These are phyloP conservation scores for Cataglyphis livida DNA, from an alignment of 2,888 invertebrate species.

Conservation along the genomic window DNA sequence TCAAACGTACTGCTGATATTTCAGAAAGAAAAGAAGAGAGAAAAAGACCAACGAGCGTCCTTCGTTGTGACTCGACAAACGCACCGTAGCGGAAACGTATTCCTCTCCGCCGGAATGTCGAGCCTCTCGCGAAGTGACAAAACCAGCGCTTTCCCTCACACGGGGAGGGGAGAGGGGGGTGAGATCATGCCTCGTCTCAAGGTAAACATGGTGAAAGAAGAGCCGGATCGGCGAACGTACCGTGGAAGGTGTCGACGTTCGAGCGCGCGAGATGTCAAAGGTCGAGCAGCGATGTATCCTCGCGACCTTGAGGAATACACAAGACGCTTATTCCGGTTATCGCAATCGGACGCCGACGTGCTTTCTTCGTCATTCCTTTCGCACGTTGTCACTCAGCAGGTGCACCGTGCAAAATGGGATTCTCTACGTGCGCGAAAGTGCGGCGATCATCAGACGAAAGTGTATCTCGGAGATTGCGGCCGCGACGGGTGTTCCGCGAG, in stretches of 20 bases:
- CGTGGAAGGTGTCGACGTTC: constrained; percentile 60
- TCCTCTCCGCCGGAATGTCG: not conserved
- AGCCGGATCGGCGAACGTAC: constrained; percentile 2
- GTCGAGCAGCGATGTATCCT: constrained; percentile 54
- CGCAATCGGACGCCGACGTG: constrained; percentile 57
- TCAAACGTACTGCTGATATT: not conserved
- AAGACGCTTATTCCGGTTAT: constrained; percentile 65
- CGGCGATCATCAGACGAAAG: constrained; percentile 38
- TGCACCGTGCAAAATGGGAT: constrained; percentile 60
- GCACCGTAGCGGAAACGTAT: constrained; percentile 5
- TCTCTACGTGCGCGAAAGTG: constrained; percentile 45
- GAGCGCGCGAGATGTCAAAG: constrained; percentile 63
- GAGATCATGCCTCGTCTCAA: constrained; percentile 41
- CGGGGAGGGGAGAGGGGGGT: not conserved
- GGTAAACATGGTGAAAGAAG: constrained; percentile 59
- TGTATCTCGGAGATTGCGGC: constrained; percentile 33
- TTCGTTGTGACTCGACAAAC: constrained; percentile 12
- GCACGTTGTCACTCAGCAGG: constrained; percentile 50
- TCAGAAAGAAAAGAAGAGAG: not conserved
- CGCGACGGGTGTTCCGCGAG: constrained; percentile 33
- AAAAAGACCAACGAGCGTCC: not conserved
- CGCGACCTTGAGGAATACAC: constrained; percentile 55
- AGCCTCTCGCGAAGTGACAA: not conserved
- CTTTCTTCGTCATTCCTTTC: constrained; percentile 53
- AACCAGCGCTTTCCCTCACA: constrained; percentile 19